Base-by-base conservation (phyloP, 2,888 invertebrate genomes). In the Nomada fucata region DNA sequence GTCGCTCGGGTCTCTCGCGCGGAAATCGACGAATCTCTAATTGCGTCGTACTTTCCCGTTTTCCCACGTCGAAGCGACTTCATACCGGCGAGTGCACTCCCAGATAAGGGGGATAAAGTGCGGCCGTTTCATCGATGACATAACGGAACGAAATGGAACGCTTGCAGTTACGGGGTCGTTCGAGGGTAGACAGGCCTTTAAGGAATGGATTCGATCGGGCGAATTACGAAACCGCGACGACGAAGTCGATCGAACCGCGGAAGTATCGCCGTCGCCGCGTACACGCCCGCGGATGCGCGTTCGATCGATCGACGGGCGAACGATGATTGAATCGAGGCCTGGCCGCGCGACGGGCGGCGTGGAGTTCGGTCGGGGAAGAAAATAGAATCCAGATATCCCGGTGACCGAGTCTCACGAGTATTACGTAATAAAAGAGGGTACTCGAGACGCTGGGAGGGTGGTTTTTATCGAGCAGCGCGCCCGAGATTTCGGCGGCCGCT, bases 381-480 rank as follows among this genome's bases (percentile, higher is more conserved):
- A 89, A 82, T 82, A 70, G 72, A 84, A 85, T 85, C 68, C 23
- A 68, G 76, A 88, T 88, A 84, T 70, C 79, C 81, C 69, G 65
- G 71, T 83, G 86, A 84, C 83, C 79, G 77, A 87, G 72, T 88
- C 78, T 86, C 82, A 71, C 75, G 75, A 79, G 84, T 77, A 82
- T 82, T 79, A 76, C 57, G 84, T 79, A 80, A 87, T 88, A 89
- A 89, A 88, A 72, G 63, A 80, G 78, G 79, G 78, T 60, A 72
- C 71, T 65, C 57, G 70, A 60, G 67, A 57, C 83, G 76, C 72
- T 71, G 75, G 61, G 36, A 26, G 85, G 75, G 77, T 81, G 79
- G 59, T 89, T 89, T 87, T 84, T 87, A 89, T 87, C 83, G 86
- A 65, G 86, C 79, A 52, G 79, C 80, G 80, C 82, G 77, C 82